Percentiles rank a stretch among this genome's conserved stretches.
These are phyloP conservation scores for Wasmannia auropunctata DNA, from an alignment of 1,140 invertebrate genomes.

Conservation along the genomic window DNA sequence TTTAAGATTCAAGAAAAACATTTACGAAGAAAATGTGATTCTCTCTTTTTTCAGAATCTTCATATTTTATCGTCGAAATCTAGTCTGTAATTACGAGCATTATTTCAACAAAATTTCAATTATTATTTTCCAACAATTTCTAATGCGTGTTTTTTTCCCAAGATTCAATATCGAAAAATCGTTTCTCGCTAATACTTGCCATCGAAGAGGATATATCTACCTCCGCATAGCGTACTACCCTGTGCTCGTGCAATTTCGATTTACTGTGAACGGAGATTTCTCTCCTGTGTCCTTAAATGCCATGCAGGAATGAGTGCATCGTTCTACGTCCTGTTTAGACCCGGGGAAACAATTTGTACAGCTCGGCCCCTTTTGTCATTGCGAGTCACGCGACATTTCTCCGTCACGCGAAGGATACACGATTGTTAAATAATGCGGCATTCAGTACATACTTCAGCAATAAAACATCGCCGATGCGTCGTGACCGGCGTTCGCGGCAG, in stretches of 20 bases:
- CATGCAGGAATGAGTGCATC: slow-evolving; percentile 37
- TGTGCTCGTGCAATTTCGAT: slow-evolving; percentile 10
- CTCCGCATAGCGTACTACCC: background rate
- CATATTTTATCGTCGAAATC: background rate
- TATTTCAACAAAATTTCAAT: background rate
- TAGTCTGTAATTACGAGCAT: background rate
- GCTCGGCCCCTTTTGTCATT: slow-evolving; percentile 29
- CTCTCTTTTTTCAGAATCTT: background rate
- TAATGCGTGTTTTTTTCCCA: background rate
- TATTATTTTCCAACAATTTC: background rate
- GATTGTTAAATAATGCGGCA: background rate
- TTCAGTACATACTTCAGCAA: background rate
- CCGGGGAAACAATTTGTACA: slow-evolving; percentile 25
- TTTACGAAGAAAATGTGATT: background rate
- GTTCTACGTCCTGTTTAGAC: background rate
- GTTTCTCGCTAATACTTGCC: background rate
- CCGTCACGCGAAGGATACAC: slow-evolving; percentile 20
- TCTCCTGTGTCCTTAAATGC: slow-evolving; percentile 4
- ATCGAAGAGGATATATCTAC: background rate
- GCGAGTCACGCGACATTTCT: slow-evolving; percentile 29
- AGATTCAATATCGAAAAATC: slow-evolving; percentile 13
- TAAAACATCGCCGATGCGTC: background rate
- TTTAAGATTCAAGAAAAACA: background rate
- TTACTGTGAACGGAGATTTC: slow-evolving; percentile 12
- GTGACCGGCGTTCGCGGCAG: background rate